Evolutionary conservation across 1,140 invertebrate species (phyloP), one percentile per base, ranked within the genome.

Genomic region (Muscidifurax raptorellus): DNA sequence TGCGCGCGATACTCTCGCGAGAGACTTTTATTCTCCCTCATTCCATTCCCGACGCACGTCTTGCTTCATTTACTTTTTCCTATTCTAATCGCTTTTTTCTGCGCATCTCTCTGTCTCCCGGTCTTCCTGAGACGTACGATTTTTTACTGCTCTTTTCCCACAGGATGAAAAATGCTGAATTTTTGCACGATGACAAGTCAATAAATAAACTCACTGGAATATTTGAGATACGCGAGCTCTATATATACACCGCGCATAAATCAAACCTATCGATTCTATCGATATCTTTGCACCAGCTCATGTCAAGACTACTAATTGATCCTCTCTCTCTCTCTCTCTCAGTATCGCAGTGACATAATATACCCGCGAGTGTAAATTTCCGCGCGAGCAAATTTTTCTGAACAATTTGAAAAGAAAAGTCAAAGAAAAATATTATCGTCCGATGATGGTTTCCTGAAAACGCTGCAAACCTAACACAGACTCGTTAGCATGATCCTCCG

Each of bases 41-140:
- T 81, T 28, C 28, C 22, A 79, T 44, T 66, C 69, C 78, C 47
- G 10, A n/a, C 22, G 22, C 22, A 59, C 77, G 59, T 59, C 69
- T 78, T 67, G 44, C 66, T 44, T 80, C 40, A 9, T 69, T 83
- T 69, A 47, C 36, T 72, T 76, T 64, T 64, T 83, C 69, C 85
- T 66, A 86, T 86, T 69, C 85, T 86, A 80, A 86, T 86, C 84
- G 85, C 82, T 40, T 47, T 74, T 78, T 32, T 83, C 15, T 52
- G 2, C 32, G 59, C 3, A n/a, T 69, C 32, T 72, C 86, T 82
- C 69, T 80, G 44, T 74, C 79, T 78, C 83, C 82, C 74, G 69
- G 27, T 80, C 72, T 80, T 84, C 52, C 32, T 7, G 32, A 36
- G 0, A 7, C 5, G 36, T 0, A 36, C 0, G 7, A 9, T 81